Evolutionary conservation across 1,140 invertebrate species (phyloP).

Genomic region (Drosophila punjabiensis): DNA sequence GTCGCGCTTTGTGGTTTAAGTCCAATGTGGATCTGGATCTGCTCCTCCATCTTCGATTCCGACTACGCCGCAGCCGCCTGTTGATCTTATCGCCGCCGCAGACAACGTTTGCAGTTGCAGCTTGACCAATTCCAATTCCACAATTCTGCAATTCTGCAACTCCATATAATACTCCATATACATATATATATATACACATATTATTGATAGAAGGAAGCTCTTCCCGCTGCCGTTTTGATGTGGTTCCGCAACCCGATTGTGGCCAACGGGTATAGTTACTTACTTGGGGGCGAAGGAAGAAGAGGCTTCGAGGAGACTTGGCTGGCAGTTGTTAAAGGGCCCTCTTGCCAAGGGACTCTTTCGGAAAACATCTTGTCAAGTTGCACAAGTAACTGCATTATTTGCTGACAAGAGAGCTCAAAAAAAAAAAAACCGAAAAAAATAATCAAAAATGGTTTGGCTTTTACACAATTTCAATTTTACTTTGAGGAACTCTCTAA

Average conservation of each 20-base stretch:
- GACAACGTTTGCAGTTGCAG: constrained; percentile 53
- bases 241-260: constrained; percentile 43
- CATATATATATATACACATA: neutral
- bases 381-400: constrained; percentile 34
- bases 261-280: constrained; percentile 56
- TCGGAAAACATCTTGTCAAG: constrained; percentile 14
- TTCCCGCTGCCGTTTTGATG: constrained; percentile 37
- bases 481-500: neutral
- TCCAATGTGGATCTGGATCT: constrained; percentile 18
- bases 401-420: neutral
- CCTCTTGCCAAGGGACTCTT: constrained; percentile 2
- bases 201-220: constrained; percentile 38
- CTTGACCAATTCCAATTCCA: constrained; percentile 28
- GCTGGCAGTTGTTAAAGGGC: constrained; percentile 14
- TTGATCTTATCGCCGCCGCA: constrained; percentile 73
- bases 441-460: constrained; percentile 2
- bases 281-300: neutral
- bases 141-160: neutral
- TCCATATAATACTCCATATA: neutral
- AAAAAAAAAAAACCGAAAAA: neutral
- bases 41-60: neutral
- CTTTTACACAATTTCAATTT: neutral
- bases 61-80: constrained; percentile 40
- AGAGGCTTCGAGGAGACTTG: constrained; percentile 6
- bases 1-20: constrained; percentile 13